Evolutionary conservation across 2,113 vertebrate species (phyloP), one percentile per base, ranked within the genome.

Genomic region (Apteryx mantelli): DNA sequence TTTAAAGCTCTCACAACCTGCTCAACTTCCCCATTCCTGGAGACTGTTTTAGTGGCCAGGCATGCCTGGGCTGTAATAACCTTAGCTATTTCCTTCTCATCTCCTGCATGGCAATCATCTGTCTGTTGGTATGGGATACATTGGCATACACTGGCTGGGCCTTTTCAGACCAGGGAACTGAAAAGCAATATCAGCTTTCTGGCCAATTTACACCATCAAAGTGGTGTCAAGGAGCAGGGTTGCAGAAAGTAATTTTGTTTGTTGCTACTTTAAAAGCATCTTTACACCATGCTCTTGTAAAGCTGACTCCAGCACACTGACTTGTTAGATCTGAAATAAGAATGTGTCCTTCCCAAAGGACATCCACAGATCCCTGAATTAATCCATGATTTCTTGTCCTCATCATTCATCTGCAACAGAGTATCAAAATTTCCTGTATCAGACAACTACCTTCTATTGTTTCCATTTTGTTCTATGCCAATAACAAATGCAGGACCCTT

Each of bases 81-180:
- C 8, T 34, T 11, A 7, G 12, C 78, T 48, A 17, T 58, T 78
- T 78, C 40, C 40, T 84, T 89, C 74, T 66, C 30, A 38, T 44
- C 52, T 66, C 64, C 53, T 64, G 48, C 77, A 78, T 4, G 21
- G 38, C 48, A 70, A 5, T 69, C 20, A 17, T 60, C 21, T 52
- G 44, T 70, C 42, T 76, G 30, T 32, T 69, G 78, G 36, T 40
- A 30, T 5, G 34, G 63, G 50, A 44, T 38, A 18, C 7, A 42
- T 61, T 1, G 1, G 42, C 52, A 36, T 25, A 61, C 14, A 6
- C 36, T 61, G 25, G 16, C 42, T 0, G 0, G 11, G 15, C 60
- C 9, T 85, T 85, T 79, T 66, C 52, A 42, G 28, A 79, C 25
- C 11, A 46, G 36, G 46, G 34, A 66, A 16, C 44, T 46, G 44